Evolutionary conservation across 2,888 invertebrate species (phyloP), one percentile per base, ranked within the genome.

Genomic region (Scrobipalpa costella): DNA sequence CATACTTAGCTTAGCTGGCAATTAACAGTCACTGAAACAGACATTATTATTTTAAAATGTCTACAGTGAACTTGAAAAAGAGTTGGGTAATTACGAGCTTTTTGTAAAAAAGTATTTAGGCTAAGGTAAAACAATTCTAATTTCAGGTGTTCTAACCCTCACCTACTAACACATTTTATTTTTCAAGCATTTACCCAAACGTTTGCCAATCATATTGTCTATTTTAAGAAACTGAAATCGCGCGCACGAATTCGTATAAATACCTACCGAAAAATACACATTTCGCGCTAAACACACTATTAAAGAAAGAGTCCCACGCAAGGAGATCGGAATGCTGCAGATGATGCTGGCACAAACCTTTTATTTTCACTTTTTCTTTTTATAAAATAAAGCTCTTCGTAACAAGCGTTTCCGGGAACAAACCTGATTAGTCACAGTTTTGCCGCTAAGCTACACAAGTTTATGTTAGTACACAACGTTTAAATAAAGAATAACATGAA

Each of bases 261-360:
- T 21, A 55, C n/a, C 13, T 55, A 59, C 66, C 63, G 61, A 71
- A 75, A 71, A 69, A 57, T 70, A 55, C 64, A 72, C 61, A 66
- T 75, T 79, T 81, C 77, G 78, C 83, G 84, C 82, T 83, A 83
- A 83, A 81, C 76, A 62, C 19, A 67, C 66, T 38, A 63, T 64
- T 68, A 68, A 75, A 73, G 66, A 78, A 78, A 72, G 71, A 69
- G 68, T 73, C 76, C 75, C 73, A 79, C 86, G 88, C 84, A 89
- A 86, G 84, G 79, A 80, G 79, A 81, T 83, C 68, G 89, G 89
- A 88, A 90, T 90, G 89, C 86, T 17, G 81, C 83, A 85, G 79
- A 86, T 85, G 85, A 85, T 87, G 83, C 83, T 76, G 77, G 77
- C 79, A 82, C 80, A 83, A 83, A 84, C 38, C 49, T 84, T 87